These are phyloP conservation scores for Ctenoplectra terminalis DNA, from an alignment of 1,140 invertebrate genomes.

Conservation along the genomic window DNA sequence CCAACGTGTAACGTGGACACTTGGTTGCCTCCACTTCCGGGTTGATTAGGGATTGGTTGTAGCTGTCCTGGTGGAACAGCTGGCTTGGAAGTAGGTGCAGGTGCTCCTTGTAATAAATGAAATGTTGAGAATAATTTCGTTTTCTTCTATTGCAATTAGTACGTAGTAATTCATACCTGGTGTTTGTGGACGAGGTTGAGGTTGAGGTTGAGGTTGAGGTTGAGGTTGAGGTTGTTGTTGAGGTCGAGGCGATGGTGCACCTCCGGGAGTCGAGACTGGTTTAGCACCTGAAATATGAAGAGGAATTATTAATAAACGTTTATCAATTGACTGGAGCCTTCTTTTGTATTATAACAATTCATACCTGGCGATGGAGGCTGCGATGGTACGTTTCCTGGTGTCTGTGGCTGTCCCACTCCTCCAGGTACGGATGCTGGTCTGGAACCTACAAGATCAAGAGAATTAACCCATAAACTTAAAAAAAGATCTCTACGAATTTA, in stretches of 20 bases:
- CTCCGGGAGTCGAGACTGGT: not conserved
- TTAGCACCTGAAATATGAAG: not conserved
- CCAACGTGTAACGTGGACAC: constrained; percentile 46
- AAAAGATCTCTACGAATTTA: not conserved
- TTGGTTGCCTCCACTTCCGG: constrained; percentile 29
- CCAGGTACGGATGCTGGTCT: constrained; percentile 37
- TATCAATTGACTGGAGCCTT: not conserved
- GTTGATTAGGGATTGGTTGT: not conserved
- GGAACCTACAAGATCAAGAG: constrained; percentile 19
- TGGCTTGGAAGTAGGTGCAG: not conserved
- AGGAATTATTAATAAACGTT: not conserved
- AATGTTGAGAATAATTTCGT: not conserved
- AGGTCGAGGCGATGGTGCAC: not conserved
- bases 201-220: not conserved
- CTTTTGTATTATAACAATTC: not conserved
- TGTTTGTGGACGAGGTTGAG: not conserved
- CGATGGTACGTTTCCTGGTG: constrained; percentile 8
- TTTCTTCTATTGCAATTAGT: not conserved
- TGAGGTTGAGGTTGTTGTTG: constrained; percentile 12
- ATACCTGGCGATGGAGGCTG: constrained; percentile 17
- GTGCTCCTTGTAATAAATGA: not conserved
- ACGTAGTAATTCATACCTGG: constrained; percentile 1
- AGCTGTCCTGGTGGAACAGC: not conserved
- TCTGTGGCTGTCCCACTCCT: not conserved
- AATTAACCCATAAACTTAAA: not conserved